Base-by-base conservation (phyloP, 2,888 invertebrate species). In the Palloptera scutellata region DNA sequence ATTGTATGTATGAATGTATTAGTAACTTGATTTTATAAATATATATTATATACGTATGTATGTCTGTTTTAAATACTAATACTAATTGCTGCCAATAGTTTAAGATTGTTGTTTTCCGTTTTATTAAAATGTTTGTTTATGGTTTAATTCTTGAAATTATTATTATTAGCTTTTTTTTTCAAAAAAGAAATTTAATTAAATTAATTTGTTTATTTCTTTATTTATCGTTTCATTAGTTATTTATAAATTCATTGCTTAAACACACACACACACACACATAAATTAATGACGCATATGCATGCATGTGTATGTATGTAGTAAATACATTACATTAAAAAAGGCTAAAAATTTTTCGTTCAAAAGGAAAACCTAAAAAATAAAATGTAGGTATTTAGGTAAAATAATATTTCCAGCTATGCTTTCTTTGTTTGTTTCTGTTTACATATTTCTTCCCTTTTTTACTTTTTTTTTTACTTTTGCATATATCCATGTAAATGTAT, bases 171-270 rank as follows among this genome's bases (percentile, higher is more conserved):
- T 43, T 43, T 43, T 58, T 42, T 10, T 12, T 13, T 52, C 4
- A 20, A 11, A 30, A 12, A 58, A 43, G 17, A 58, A 58, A 43
- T 58, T 41, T 57, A 57, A 15, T 15, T 17, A 55, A 55, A 13
- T n/a, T n/a, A n/a, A n/a, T 30, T 30, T 6, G 6, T 30, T 30
- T 30, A 30, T 30, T 30, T 30, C 3, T 6, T 30, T 30, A 30
- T 30, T 30, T 30, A 30, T 30, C 30, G 30, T 30, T 30, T 30
- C 6, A 30, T 30, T 30, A 30, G 30, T 2, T 30, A 57, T 41
- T 13, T 57, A 58, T 43, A 58, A 15, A 58, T 61, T n/a, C 15
- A 57, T 57, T 30, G 40, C 52, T 61, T 52, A 45, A 51, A 41
- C 40, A 41, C 41, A n/a, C 15, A 51, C 52, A 40, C 51, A 48